Base-by-base conservation (phyloP, 2,113 vertebrate genomes). In the Heterochromis multidens region DNA sequence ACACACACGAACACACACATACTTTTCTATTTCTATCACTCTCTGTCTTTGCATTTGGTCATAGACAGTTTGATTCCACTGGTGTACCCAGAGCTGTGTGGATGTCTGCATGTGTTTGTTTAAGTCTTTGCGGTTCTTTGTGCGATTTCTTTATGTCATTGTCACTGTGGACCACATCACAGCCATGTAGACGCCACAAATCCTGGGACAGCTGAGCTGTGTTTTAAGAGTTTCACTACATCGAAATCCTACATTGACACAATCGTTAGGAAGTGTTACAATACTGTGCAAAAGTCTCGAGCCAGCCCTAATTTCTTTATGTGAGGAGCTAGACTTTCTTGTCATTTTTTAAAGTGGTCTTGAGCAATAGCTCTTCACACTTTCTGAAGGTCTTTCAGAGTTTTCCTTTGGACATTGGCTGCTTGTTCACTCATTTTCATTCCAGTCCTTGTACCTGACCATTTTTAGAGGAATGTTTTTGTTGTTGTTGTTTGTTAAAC, bases 11-110 rank as follows among this genome's bases (percentile, higher is more conserved):
- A 46, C 65, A 56, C 19, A 52, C 49, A 56, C 19, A 19, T 49
- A 49, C 56, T 16, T 49, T 58, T 33, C 31, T 17, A 6, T 43
- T 37, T 70, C 33, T 4, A n/a, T 35, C 37, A 58, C 65, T 31
- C 29, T 6, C 23, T 54, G 3, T 33, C 16, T 27, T 65, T 80
- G n/a, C 59, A 79, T 82, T 60, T 23, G n/a, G 79, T 79, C 37
- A 82, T 35, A 77, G 79, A 86, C 83, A 87, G 61, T 81, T 84
- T 84, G 79, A 81, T 85, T 87, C 84, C 74, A 88, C 57, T 86
- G 59, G 58, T 84, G 83, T 82, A 58, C 77, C 25, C 57, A 84
- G 72, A 77, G 83, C 79, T 82, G 83, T 91, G 83, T 81, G 84
- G 60, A 86, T 77, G 79, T 86, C 46, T 82, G 37, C 29, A 61